phyloP scores from a whole-genome alignment of 1,140 invertebrate genomes.

The Epicauta chinensis region DNA sequence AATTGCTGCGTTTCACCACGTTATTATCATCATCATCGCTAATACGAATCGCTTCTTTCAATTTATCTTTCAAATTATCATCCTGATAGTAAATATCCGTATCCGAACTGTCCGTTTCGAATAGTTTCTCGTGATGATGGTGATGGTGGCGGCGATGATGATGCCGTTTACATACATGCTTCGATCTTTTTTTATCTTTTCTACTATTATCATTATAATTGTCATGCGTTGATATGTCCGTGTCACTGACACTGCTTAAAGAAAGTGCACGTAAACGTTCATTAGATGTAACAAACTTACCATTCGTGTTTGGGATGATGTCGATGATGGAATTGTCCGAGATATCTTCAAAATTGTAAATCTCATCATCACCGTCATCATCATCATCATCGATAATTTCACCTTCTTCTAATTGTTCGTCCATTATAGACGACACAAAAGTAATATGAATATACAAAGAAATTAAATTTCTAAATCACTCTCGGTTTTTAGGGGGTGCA shows the following conservation, averaged over 20 bases:
- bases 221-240: slow-evolving; percentile 6
- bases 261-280: slow-evolving; percentile 36
- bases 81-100: slow-evolving; percentile 15
- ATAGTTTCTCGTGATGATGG: not conserved
- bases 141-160: not conserved
- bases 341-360: slow-evolving; percentile 38
- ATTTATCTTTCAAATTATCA: slow-evolving; percentile 18
- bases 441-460: too few relatives aligned
- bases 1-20: slow-evolving; percentile 12
- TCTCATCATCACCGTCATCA: slow-evolving; percentile 38
- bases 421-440: not conserved
- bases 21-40: slow-evolving; percentile 18
- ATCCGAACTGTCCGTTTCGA: slow-evolving; percentile 15
- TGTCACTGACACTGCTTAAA: slow-evolving; percentile 38
- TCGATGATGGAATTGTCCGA: slow-evolving; percentile 34
- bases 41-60: slow-evolving; percentile 35
- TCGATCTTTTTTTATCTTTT: not conserved
- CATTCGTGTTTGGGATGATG: slow-evolving; percentile 14
- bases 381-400: slow-evolving; percentile 22
- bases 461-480: too few relatives aligned
- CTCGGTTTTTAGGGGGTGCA: too few relatives aligned
- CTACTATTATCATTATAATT: too few relatives aligned
- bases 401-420: slow-evolving; percentile 11
- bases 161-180: not conserved
- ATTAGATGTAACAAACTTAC: slow-evolving; percentile 37